Evolutionary conservation across 2,113 vertebrate species (phyloP).

Genomic region (Saimiri boliviensis): DNA sequence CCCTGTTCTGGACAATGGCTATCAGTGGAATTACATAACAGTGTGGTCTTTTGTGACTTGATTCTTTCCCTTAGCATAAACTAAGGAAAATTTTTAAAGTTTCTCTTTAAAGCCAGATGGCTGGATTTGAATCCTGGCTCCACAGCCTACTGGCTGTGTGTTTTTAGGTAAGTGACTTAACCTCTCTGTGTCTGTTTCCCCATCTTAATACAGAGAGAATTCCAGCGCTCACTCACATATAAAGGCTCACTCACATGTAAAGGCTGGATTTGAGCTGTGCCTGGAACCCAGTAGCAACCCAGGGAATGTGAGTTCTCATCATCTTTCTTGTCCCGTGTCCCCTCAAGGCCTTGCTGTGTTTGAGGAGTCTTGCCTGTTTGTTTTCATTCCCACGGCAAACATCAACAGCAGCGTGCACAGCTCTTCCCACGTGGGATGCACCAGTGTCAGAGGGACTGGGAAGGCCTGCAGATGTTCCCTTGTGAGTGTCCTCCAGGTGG

Average conservation of each 20-base stretch:
- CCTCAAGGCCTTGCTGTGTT: neutral
- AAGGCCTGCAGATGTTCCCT: too few species aligned
- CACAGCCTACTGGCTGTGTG: neutral
- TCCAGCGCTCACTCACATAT: neutral
- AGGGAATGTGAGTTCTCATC: neutral
- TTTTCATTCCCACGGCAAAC: neutral
- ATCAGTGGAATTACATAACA: neutral
- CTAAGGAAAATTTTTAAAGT: neutral
- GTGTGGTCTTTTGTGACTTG: neutral
- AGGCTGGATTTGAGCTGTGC: neutral
- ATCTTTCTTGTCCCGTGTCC: neutral
- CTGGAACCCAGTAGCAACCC: neutral
- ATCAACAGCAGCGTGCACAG: neutral
- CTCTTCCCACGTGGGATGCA: neutral
- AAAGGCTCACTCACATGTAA: too few species aligned
- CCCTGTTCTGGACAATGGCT: neutral
- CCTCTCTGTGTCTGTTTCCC: neutral
- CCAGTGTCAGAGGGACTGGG: neutral
- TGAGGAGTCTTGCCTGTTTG: neutral
- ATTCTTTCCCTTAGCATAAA: neutral
- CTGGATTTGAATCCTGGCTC: neutral
- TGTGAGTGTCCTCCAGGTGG: neutral
- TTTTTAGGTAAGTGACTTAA: neutral
- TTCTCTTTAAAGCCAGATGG: neutral
- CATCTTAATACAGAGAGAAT: fast-evolving